Base-by-base conservation (phyloP, 1,140 invertebrate genomes). In the Temnothorax longispinosus region DNA sequence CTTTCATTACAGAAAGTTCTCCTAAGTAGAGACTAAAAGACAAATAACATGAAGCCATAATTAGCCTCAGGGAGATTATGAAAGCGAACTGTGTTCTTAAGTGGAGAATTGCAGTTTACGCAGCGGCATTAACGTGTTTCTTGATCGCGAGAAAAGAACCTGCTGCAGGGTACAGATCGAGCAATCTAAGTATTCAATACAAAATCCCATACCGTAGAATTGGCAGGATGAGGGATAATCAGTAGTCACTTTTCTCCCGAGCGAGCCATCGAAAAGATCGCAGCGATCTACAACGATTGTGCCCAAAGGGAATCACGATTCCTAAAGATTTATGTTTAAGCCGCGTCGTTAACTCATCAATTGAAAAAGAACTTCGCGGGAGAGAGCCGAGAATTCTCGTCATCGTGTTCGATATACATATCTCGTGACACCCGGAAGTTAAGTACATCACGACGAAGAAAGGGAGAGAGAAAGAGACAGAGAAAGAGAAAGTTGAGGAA, bases 381-480 rank as follows among this genome's bases (percentile, higher is more conserved):
- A 44, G 15, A 60, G 47, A 44, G 81, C 56, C 35, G 38, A 71
- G 69, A 69, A 89, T 89, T 60, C n/a, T 74, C 76, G 60, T 76
- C 44, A 89, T 86, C 71, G 64, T 84, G 52, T 10, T 71, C 76
- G 54, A 88, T 88, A 71, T 41, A 72, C 77, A 86, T 81, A 86
- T 76, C 35, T 62, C 76, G 76, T 88, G 56, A 64, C 44, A 93
- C 93, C 93, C 91, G 93, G 93, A 94, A 94, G 88, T 92, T 85
- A 86, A 86, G 75, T 47, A 74, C 88, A 87, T 92, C 71, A 91
- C 89, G 90, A 92, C 87, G 77, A 88, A 75, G 78, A 91, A 91
- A 93, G 2, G n/a, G 18, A 58, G 50, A 54, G 21, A 65, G 44
- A 32, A 41, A 50, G 69, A 15, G 47, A 52, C 13, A 64, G 60